A percentile compares a stretch with the other conserved stretches of the same genome.
phyloP scores from a whole-genome alignment of 2,797 vertebrate species.

The Distichodus sexfasciatus region DNA sequence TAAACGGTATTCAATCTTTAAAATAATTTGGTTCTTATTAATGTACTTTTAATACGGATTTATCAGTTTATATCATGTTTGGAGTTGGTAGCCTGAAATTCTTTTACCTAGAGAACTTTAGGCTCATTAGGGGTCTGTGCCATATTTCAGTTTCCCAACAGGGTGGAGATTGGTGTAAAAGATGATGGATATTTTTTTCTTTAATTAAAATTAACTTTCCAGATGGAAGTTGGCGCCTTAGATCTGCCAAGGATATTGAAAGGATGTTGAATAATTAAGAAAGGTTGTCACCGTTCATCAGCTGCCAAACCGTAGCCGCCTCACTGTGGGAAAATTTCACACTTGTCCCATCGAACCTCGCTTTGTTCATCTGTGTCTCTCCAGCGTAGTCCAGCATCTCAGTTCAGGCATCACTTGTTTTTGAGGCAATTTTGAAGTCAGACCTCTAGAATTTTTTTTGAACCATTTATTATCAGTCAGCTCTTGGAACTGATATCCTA shows the following conservation, averaged over 20 bases:
- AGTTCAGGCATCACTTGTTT: too few relatives aligned
- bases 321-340: constrained; percentile 12
- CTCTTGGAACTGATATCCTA: constrained; percentile 40
- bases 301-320: constrained; percentile 21
- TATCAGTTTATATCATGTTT: too few relatives aligned
- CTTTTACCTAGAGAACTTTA: background rate
- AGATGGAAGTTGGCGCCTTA: background rate
- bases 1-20: too few relatives aligned
- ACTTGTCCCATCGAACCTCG: constrained; percentile 1
- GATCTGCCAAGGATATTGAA: constrained; percentile 21
- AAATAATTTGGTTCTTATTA: too few relatives aligned
- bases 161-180: background rate
- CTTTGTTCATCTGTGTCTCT: background rate
- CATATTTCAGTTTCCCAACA: background rate
- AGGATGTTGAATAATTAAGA: constrained; percentile 31
- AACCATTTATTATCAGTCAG: constrained; percentile 34
- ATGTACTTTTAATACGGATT: too few relatives aligned
- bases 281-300: constrained; percentile 20
- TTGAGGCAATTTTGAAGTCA: constrained; percentile 45
- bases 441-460: constrained; percentile 28
- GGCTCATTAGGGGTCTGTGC: background rate
- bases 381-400: constrained; percentile 28
- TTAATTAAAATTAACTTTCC: constrained; percentile 1
- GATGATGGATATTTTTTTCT: too few relatives aligned
- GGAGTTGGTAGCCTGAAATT: background rate